Percentiles rank a stretch among this genome's conserved stretches.
phyloP scores from a whole-genome alignment of 2,888 invertebrate genomes.

The Entomobrya proxima region DNA sequence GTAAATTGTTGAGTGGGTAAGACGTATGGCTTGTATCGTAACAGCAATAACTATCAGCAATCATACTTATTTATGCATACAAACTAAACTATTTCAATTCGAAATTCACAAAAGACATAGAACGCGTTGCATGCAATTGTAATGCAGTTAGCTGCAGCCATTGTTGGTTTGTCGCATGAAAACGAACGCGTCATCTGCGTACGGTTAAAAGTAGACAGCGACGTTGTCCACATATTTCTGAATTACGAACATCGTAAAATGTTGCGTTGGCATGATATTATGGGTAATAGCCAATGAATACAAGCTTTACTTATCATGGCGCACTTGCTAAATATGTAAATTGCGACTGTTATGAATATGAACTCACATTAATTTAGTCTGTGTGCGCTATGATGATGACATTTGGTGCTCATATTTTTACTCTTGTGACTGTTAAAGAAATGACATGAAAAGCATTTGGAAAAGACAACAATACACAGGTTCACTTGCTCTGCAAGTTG shows the following conservation, averaged over 20 bases:
- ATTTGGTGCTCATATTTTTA: conserved; percentile 17
- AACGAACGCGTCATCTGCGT: no score
- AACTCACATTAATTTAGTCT: background rate
- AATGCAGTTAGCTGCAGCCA: no score
- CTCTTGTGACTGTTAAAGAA: background rate
- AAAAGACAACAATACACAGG: background rate
- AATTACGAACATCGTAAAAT: conserved; percentile 13
- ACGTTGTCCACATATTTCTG: background rate
- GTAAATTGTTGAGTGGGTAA: background rate
- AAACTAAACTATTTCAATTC: background rate
- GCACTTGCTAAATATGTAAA: background rate
- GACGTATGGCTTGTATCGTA: background rate
- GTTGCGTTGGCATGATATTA: background rate
- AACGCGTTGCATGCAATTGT: background rate
- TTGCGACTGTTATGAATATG: background rate
- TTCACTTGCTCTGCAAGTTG: no score
- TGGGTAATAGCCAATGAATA: no score
- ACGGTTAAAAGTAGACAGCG: background rate
- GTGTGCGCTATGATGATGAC: conserved; percentile 9
- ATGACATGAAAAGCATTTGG: conserved; percentile 2
- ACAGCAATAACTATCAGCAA: background rate
- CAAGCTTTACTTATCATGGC: background rate
- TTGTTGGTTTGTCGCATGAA: no score
- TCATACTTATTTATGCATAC: background rate
- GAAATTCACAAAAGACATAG: background rate